Percentiles rank a stretch among this genome's conserved stretches.
Conservation (phyloP, 2,797 vertebrate genomes). For the Phoebastria nigripes region DNA sequence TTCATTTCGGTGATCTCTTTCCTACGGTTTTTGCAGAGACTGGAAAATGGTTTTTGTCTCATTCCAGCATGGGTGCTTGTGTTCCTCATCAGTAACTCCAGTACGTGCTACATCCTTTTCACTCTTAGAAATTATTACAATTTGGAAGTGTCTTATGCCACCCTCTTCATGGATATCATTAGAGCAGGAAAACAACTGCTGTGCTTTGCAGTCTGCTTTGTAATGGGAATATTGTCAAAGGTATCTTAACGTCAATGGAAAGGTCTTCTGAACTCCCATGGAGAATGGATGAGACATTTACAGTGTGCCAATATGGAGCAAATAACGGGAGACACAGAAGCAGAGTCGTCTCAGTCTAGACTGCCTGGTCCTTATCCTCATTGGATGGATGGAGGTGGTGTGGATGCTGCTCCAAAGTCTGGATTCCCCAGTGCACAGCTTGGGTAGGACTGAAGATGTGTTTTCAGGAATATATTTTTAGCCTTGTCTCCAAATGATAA, state of each 20-base stretch:
- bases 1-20: neutral
- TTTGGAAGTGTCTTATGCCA: neutral
- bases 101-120: slow-evolving; percentile 17
- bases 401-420: neutral
- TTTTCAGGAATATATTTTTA: neutral
- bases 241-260: neutral
- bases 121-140: neutral
- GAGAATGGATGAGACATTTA: neutral
- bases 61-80: slow-evolving; percentile 5
- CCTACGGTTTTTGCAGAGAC: neutral
- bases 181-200: neutral
- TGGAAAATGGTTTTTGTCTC: slow-evolving; percentile 1
- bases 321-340: neutral
- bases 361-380: neutral
- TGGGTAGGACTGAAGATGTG: neutral
- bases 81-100: slow-evolving; percentile 59
- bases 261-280: neutral
- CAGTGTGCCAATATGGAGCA: neutral
- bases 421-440: neutral
- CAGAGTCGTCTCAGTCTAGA: neutral
- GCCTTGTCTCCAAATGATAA: neutral
- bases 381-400: neutral
- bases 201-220: neutral
- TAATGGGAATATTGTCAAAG: neutral
- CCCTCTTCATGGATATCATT: neutral